Conservation (phyloP, 2,113 vertebrate species). For the Taxidea taxus region DNA sequence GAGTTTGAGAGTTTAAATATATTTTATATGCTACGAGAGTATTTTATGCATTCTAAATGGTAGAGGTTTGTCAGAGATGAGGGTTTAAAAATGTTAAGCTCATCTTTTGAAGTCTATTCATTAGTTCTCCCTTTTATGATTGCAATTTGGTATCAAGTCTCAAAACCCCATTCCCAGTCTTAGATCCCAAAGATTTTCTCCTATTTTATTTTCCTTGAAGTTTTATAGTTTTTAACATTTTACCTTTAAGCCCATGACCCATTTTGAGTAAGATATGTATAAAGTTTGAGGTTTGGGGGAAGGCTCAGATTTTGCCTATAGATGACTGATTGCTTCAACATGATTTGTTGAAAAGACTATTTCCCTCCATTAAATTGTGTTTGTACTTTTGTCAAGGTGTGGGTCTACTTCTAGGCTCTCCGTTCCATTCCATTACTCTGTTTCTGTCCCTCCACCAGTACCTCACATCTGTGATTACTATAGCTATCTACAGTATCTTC, state of each 20-base stretch:
- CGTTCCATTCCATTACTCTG: background rate
- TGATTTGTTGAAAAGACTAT: background rate
- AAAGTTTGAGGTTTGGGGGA: background rate
- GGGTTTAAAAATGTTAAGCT: background rate
- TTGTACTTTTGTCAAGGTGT: background rate
- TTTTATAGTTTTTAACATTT: background rate
- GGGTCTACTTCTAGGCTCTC: background rate
- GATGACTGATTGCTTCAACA: background rate
- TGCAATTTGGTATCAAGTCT: background rate
- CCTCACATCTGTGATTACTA: background rate
- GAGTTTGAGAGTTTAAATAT: background rate
- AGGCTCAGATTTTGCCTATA: background rate
- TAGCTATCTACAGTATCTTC: background rate
- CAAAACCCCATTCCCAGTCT: background rate
- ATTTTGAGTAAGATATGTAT: background rate
- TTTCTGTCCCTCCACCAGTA: background rate
- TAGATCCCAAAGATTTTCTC: background rate
- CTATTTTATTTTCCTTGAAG: background rate
- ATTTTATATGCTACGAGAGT: background rate
- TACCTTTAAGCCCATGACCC: background rate
- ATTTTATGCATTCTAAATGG: background rate
- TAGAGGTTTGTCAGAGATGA: background rate
- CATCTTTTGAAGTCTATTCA: background rate
- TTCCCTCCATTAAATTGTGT: background rate
- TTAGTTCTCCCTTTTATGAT: background rate